These are phyloP conservation scores for Vidua macroura DNA, from an alignment of 2,113 vertebrate species.

Conservation along the genomic window DNA sequence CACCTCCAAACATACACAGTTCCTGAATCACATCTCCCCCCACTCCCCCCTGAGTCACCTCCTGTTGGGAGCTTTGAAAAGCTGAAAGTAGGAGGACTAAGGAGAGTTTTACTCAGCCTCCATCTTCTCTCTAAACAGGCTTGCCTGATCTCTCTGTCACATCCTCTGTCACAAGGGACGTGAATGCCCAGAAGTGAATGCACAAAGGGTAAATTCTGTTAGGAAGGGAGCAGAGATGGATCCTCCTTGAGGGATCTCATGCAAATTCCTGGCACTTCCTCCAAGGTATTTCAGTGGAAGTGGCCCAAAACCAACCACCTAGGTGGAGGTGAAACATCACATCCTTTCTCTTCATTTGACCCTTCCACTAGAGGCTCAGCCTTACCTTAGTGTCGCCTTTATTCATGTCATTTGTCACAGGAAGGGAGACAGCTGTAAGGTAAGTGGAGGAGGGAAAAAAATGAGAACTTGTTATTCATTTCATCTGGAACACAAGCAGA, in stretches of 20 bases:
- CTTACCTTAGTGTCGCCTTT: conserved; percentile 79
- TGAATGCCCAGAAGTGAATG: not conserved
- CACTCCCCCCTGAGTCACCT: conserved; percentile 49
- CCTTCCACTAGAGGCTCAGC: not conserved
- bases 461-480: not conserved
- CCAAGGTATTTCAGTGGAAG: not conserved
- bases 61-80: conserved; percentile 23
- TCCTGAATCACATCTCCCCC: conserved; percentile 34
- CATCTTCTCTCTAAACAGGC: not conserved
- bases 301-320: not conserved
- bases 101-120: not conserved
- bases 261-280: not conserved
- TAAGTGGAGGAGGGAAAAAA: not conserved
- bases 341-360: not conserved
- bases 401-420: conserved; percentile 70
- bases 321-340: not conserved
- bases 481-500: not conserved
- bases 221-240: not conserved
- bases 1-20: not conserved
- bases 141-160: not conserved
- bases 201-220: not conserved
- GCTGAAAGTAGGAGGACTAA: conserved; percentile 23
- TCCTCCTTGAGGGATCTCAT: not conserved
- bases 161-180: not conserved
- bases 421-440: conserved; percentile 70